Evolutionary conservation across 2,888 invertebrate genomes (phyloP), one percentile per base, ranked within the genome.

Genomic region (Steinernema scapterisci): DNA sequence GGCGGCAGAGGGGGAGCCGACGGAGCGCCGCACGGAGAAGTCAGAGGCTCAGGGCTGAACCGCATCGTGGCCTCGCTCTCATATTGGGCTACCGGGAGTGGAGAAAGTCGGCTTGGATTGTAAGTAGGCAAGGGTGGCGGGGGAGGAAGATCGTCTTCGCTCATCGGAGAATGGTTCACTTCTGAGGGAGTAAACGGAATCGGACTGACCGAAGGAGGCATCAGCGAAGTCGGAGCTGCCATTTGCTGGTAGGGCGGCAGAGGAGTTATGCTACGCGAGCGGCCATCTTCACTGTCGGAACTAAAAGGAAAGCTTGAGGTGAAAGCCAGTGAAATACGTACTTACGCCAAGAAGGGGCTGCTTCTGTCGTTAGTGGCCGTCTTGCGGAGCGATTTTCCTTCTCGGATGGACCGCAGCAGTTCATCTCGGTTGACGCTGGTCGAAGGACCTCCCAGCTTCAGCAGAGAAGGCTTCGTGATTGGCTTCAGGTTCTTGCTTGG

Each of bases 371-470:
- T 63, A 31, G 27, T 63, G 9, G 27, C 16, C 13, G 38, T 63
- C n/a, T 63, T 63, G 27, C 63, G 63, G 27, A 63, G 63, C 16
- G 27, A 31, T 31, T 1, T 5, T 31, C 63, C 31, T 1, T 25
- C 27, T 1, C 63, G 27, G 27, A 63, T 63, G 1, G 63, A 63
- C 31, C 19, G 23, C 1, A 63, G 38, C 6, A 63, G 19, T 31
- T 63, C 63, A 13, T 63, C 63, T 3, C 63, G 23, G 63, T 38
- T 63, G 16, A 63, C 63, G 19, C 63, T 63, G 38, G 63, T 63
- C 31, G 63, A 63, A 11, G 63, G 63, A 2, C 82, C 82, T 27
- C 83, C 84, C 23, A 83, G 63, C 71, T 84, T 82, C 23, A 79
- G 75, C 45, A 83, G 52, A 3, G 77, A 76, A 23, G 84, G 81